phyloP scores from a whole-genome alignment of 2,113 vertebrate species.

The Lepus americanus region DNA sequence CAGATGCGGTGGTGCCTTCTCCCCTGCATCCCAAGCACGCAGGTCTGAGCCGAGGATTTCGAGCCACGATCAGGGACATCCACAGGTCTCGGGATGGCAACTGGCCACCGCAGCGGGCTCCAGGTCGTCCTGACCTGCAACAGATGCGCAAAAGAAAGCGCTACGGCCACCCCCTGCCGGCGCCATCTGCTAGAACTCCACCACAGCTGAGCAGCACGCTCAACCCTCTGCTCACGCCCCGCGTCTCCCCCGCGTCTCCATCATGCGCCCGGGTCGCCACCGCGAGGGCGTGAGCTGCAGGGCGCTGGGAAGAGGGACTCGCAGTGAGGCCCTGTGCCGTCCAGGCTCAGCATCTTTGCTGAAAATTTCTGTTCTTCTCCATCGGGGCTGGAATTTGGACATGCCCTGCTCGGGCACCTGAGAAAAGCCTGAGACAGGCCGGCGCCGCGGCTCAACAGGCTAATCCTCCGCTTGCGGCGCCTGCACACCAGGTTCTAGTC shows the following conservation, averaged over 20 bases:
- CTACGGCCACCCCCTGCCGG: constrained; percentile 53
- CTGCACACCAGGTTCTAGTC: too few relatives aligned
- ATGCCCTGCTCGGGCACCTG: too few relatives aligned
- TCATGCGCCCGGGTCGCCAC: neutral
- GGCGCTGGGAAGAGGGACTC: neutral
- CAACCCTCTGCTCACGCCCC: neutral
- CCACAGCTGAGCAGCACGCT: constrained; percentile 60
- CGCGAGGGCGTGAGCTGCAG: too few relatives aligned
- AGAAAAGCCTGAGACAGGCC: neutral
- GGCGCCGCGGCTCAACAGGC: too few relatives aligned
- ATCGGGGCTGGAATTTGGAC: neutral
- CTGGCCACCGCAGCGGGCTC: neutral
- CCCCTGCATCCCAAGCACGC: neutral
- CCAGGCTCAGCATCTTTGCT: neutral
- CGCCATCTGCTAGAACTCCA: constrained; percentile 64
- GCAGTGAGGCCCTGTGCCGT: neutral
- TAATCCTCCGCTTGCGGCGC: too few relatives aligned
- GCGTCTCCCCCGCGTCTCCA: neutral
- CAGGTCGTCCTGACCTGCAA: constrained; percentile 28
- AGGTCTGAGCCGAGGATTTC: neutral
- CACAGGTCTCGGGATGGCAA: neutral
- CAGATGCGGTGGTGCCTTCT: neutral
- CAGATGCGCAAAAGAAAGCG: constrained; percentile 56
- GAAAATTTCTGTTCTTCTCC: neutral
- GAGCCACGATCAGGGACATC: neutral